phyloP scores from a whole-genome alignment of 2,888 invertebrate species.

The Lamellibrachia satsuma region DNA sequence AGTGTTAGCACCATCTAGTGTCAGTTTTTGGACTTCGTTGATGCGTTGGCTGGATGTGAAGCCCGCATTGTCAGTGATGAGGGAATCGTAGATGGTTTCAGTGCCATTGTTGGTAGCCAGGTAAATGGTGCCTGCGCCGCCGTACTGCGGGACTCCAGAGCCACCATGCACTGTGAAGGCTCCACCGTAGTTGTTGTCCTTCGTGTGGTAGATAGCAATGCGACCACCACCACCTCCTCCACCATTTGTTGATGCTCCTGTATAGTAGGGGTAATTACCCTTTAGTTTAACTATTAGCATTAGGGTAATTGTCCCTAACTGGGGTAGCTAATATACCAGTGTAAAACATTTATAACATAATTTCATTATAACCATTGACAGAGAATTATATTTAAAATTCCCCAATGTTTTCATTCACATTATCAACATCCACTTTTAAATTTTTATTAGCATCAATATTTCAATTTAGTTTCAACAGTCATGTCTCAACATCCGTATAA shows the following conservation, averaged over 20 bases:
- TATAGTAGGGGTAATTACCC: not conserved
- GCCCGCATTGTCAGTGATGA: constrained; percentile 45
- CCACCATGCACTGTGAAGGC: constrained; percentile 47
- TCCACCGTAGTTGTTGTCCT: constrained; percentile 48
- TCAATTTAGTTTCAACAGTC: too few relatives aligned
- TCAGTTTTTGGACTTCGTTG: constrained; percentile 42
- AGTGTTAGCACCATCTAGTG: not conserved
- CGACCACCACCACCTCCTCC: constrained; percentile 54
- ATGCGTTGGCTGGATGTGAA: constrained; percentile 42
- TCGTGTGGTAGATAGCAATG: constrained; percentile 50
- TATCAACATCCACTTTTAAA: too few relatives aligned
- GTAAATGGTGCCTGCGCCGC: constrained; percentile 51
- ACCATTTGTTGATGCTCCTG: constrained; percentile 42
- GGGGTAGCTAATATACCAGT: too few relatives aligned
- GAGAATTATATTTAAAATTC: too few relatives aligned
- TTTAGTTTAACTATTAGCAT: too few relatives aligned
- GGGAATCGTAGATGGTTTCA: constrained; percentile 30
- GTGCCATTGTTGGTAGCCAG: constrained; percentile 33
- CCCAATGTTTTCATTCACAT: too few relatives aligned
- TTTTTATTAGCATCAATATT: too few relatives aligned
- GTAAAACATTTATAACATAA: too few relatives aligned
- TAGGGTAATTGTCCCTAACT: too few relatives aligned
- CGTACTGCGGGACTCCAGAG: constrained; percentile 41
- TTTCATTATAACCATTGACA: too few relatives aligned
- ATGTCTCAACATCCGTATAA: too few relatives aligned